A percentile compares a stretch with the other conserved stretches of the same genome.
Conservation (phyloP, 1,140 invertebrate species). For the Drosophila dunni region DNA sequence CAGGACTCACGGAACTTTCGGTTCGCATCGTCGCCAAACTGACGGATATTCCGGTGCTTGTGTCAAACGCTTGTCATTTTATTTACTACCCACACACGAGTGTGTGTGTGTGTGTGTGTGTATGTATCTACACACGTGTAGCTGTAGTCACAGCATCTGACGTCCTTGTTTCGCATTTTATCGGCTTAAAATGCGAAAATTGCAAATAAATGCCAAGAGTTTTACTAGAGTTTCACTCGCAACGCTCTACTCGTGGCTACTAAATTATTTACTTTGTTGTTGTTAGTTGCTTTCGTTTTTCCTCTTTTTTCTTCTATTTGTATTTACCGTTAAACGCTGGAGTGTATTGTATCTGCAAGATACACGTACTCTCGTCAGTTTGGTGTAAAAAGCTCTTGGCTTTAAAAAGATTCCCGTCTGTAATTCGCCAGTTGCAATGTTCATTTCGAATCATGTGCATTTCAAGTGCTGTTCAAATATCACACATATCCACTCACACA, state of each 20-base stretch:
- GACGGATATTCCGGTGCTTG: conserved; percentile 81
- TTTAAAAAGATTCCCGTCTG: conserved; percentile 25
- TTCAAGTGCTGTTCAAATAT: conserved; percentile 70
- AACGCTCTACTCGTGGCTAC: conserved; percentile 36
- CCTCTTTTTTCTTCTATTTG: conserved; percentile 31
- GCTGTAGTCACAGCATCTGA: conserved; percentile 8
- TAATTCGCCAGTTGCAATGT: conserved; percentile 17
- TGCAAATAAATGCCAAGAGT: conserved; percentile 76
- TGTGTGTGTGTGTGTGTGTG: neutral
- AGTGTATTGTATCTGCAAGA: conserved; percentile 37
- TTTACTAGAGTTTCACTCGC: conserved; percentile 48
- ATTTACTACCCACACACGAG: conserved; percentile 46
- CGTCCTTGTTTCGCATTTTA: conserved; percentile 58
- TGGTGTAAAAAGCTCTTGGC: conserved; percentile 15
- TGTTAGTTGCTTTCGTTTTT: conserved; percentile 28
- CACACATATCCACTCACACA: neutral
- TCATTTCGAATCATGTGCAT: conserved; percentile 55
- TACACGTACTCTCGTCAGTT: conserved; percentile 22
- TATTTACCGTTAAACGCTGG: conserved; percentile 75
- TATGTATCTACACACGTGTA: conserved; percentile 2
- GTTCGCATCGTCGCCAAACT: conserved; percentile 74
- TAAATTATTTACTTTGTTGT: conserved; percentile 74
- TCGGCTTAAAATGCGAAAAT: conserved; percentile 81
- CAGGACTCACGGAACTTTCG: conserved; percentile 40
- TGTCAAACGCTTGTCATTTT: conserved; percentile 83